Evolutionary conservation across 1,140 invertebrate genomes (phyloP), one percentile per base, ranked within the genome.

Genomic region (Propsilocerus akamusi): DNA sequence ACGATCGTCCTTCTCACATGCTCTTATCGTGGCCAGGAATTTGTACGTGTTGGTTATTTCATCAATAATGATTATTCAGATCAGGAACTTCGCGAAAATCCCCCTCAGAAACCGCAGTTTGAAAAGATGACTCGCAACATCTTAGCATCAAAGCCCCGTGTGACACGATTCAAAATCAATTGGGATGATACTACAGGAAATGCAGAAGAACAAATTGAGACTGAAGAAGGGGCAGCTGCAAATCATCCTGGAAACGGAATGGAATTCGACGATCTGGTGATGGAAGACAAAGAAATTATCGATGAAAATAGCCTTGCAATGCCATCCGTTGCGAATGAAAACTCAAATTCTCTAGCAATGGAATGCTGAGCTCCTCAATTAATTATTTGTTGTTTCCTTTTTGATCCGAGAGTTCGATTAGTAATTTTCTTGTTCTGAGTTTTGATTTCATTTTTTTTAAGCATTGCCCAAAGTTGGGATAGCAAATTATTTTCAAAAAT

Each of bases 31-130:
- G 70, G 76, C 7, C 89, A 95, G 58, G 94, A 97, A 69, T 99
- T 99, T 65, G 92, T 98, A 2, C 68, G 95, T 53, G 91, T 99
- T 17, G 95, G 96, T 10, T 99, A 98, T 68, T 99, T 97, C 65
- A 96, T 99, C 41, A 97, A 97, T 60, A 97, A 98, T 63, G 94
- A 97, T 61, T 99, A 99, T 63, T 80, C 72, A 22, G 93, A 98
- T 62, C 80, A 81, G 4, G 94, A 98, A 66, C 67, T 98, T 53
- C 77, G 82, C 53, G 95, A 98, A 67, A 97, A 94, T 67, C 93
- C 93, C 23, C 96, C 96, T 26, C 70, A 85, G 2, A 80, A 81
- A 37, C 93, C 94, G 11, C 77, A 86, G 49, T 96, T 95, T 69
- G 88, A 96, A 56, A 96, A 97, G 71, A 86, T 97, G 6, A 80